phyloP scores from a whole-genome alignment of 1,140 invertebrate genomes.

The Maniola jurtina region DNA sequence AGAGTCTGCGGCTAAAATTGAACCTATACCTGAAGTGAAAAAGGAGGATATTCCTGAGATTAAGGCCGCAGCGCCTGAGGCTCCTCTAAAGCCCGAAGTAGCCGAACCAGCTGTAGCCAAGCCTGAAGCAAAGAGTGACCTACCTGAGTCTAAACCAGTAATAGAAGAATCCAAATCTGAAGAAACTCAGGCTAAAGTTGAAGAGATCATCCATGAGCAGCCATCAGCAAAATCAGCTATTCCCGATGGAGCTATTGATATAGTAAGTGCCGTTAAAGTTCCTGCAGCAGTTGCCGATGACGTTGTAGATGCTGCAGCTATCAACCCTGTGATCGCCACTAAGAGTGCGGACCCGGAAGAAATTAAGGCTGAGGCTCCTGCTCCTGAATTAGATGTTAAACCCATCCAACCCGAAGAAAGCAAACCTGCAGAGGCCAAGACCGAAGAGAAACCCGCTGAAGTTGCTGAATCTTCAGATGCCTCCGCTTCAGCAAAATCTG shows the following conservation, averaged over 20 bases:
- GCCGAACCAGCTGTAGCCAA: constrained; percentile 35
- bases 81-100: constrained; percentile 34
- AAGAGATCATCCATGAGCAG: constrained; percentile 49
- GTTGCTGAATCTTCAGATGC: constrained; percentile 19
- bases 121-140: constrained; percentile 39
- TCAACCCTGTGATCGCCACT: constrained; percentile 43
- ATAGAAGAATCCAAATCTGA: constrained; percentile 45
- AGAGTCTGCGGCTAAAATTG: constrained; percentile 31
- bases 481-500: constrained; percentile 20
- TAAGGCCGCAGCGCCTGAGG: constrained; percentile 33
- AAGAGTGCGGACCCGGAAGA: constrained; percentile 44
- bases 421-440: constrained; percentile 30
- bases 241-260: constrained; percentile 52
- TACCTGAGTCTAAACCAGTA: constrained; percentile 40
- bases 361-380: constrained; percentile 40
- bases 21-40: constrained; percentile 32
- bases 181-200: constrained; percentile 51
- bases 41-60: constrained; percentile 35
- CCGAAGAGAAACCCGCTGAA: constrained; percentile 39
- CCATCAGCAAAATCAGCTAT: constrained; percentile 47
- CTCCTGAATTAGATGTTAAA: constrained; percentile 29
- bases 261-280: constrained; percentile 55
- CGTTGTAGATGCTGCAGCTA: constrained; percentile 50
- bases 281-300: constrained; percentile 58
- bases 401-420: constrained; percentile 34